Base-by-base conservation (phyloP, 2,888 invertebrate genomes). In the Elysia crispata region DNA sequence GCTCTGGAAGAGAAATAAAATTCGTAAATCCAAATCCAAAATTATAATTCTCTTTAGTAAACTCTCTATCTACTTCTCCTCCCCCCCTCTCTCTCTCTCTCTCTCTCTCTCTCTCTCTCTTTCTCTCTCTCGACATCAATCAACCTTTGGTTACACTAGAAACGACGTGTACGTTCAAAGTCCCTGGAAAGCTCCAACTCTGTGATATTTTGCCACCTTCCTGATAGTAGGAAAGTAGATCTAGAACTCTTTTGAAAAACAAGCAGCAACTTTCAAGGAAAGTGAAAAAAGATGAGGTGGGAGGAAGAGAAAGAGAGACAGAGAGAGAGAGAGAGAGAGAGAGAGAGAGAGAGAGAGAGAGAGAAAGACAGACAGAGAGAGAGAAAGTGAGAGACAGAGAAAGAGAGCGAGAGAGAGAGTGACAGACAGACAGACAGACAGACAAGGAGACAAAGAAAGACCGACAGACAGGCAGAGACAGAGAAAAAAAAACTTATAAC, bases 21-120 rank as follows among this genome's bases (percentile, higher is more conserved):
- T n/a, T n/a, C n/a, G n/a, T n/a, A n/a, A n/a, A n/a, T n/a, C n/a
- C n/a, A n/a, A n/a, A n/a, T n/a, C n/a, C n/a, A n/a, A n/a, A n/a
- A n/a, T n/a, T n/a, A n/a, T n/a, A n/a, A n/a, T n/a, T 25, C 64
- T n/a, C 62, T 31, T n/a, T n/a, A 1, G 5, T 20, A 23, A 15
- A 33, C n/a, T 3, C 1, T 41, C 15, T 41, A 15, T 20, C 49
- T 5, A 33, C 49, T 25, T 6, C 33, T 41, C 20, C 31, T 15
- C 49, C 28, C 31, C 33, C 49, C 31, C 50, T 73, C 54, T 54
- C 73, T 73, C 57, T 54, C 28, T 54, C 73, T 73, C 57, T 54
- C 25, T 54, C 50, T 54, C 54, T 54, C 28, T 50, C 54, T 54
- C 54, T 73, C 54, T 73, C 54, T 54, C 57, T 25, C 50, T 73